Base-by-base conservation (phyloP, 2,797 vertebrate genomes). In the Halcyon smyrnensis region DNA sequence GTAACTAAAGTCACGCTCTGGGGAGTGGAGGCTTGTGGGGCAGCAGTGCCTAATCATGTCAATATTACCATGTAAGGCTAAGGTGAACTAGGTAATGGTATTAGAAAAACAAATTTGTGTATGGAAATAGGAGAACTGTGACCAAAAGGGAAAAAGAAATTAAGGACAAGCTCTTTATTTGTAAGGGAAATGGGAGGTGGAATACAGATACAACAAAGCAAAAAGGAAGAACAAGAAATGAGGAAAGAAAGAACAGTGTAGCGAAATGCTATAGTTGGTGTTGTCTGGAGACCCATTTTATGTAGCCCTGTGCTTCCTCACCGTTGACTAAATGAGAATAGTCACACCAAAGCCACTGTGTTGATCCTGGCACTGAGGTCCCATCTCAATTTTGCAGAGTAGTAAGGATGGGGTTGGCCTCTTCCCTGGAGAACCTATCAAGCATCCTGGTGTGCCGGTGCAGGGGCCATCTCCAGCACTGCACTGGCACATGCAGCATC, bases 381-480 rank as follows among this genome's bases (percentile, higher is more conserved):
- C 5, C 14, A 56, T 8, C 20, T 43, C 50, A 64, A 9, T 50
- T 21, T 84, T 90, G 16, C 45, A 65, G 30, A 64, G 9, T 19
- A 27, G 41, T 46, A 16, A 84, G 23, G 30, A 62, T 0, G 1
- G 32, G 12, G 2, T 5, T 27, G 8, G 28, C 4, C 56, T 7
- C 19, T 90, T 64, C 28, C 12, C 19, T 48, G 23, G 9, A 82
- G 6, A 56, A 60, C 5, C 6, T 43, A 8, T 6, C 17, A 59
- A 74, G 9, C 30, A 43, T 39, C 34, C 34, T 54, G 17, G 6
- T 41, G 8, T 50, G 18, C 11, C 9, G 60, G 15, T 9, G 41
- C 15, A 45, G 14, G 8, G 14, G 8, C 11, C 0, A 0, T 2
- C 28, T 36, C 20, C 28, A 48, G 18, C 15, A 24, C 11, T 48